Percentiles rank a stretch among this genome's conserved stretches.
Conservation (phyloP, 2,888 invertebrate genomes). For the Notodonta ziczac region DNA sequence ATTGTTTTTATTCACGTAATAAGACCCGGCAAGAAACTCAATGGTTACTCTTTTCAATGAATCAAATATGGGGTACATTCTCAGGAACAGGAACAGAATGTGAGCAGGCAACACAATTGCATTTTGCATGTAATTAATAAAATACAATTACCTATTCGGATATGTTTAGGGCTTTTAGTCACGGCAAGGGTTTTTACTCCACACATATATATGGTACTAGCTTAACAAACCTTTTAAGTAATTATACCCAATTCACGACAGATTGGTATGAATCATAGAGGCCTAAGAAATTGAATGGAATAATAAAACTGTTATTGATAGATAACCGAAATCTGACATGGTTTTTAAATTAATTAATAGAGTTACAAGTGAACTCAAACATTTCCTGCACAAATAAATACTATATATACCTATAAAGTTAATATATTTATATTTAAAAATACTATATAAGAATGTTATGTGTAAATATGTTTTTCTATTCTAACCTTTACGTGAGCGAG, state of each 20-base stretch:
- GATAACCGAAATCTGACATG: not conserved
- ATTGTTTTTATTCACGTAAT: no score
- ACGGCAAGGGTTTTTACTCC: no score
- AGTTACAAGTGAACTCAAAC: not conserved
- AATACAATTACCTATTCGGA: no score
- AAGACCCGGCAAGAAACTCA: no score
- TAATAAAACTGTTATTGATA: not conserved
- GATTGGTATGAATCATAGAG: not conserved
- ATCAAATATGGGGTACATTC: no score
- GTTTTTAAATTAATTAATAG: not conserved
- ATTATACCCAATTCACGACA: not conserved
- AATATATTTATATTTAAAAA: not conserved
- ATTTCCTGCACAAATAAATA: not conserved
- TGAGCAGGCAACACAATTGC: no score
- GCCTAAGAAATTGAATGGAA: not conserved
- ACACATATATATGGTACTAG: no score
- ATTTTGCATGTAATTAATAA: no score
- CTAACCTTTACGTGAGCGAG: not conserved
- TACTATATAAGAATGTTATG: not conserved
- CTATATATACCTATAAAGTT: not conserved
- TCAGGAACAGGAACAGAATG: no score
- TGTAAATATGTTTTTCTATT: not conserved
- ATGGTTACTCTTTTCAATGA: no score
- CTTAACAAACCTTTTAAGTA: no score
- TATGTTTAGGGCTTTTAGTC: no score